A percentile compares a stretch with the other conserved stretches of the same genome.
Conservation (phyloP, 2,113 vertebrate species). For the Stictonetta naevosa region DNA sequence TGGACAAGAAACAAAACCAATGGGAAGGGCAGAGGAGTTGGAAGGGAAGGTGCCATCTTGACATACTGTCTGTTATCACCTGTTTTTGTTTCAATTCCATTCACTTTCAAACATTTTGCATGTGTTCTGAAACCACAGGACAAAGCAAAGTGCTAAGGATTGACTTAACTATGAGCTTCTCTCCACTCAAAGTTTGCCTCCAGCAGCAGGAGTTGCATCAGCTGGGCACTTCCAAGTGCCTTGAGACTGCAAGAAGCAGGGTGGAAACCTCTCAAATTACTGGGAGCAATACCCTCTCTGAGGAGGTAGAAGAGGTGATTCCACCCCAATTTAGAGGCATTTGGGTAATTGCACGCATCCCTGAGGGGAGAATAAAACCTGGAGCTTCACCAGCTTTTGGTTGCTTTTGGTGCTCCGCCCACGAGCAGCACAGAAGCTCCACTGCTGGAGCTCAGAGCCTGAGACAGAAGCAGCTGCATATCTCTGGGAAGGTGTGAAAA, state of each 20-base stretch:
- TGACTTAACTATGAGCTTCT: background rate
- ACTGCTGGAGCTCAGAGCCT: background rate
- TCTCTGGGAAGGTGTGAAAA: too few relatives aligned
- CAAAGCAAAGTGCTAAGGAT: background rate
- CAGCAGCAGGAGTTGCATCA: background rate
- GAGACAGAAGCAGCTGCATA: background rate
- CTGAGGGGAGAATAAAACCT: background rate
- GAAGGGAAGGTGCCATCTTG: background rate
- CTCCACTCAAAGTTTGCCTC: background rate
- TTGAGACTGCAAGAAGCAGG: background rate
- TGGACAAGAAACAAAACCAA: background rate
- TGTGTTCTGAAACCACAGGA: background rate
- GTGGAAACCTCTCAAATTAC: background rate
- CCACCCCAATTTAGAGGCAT: background rate
- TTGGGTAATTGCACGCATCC: background rate
- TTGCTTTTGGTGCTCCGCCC: background rate
- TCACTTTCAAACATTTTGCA: background rate
- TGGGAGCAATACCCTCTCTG: background rate
- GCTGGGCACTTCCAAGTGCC: background rate
- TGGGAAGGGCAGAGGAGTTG: background rate
- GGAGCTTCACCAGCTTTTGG: background rate
- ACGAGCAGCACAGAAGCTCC: background rate
- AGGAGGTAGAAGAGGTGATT: background rate
- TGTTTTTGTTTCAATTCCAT: background rate
- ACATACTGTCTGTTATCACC: background rate